Percentiles rank a stretch among this genome's conserved stretches.
phyloP scores from a whole-genome alignment of 1,140 invertebrate species.

The Gryon sp. region DNA sequence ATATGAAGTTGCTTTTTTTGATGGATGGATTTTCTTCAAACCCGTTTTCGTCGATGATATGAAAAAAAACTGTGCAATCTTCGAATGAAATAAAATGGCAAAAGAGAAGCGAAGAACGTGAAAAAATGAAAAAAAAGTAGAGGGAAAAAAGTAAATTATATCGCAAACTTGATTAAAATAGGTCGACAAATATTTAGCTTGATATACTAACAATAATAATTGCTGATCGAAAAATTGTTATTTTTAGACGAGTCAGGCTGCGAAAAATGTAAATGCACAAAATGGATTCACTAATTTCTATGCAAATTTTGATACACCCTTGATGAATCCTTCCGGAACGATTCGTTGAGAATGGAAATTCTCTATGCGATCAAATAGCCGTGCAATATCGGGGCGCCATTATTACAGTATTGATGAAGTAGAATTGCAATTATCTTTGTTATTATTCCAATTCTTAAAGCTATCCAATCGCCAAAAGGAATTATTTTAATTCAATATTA shows the following conservation, averaged over 20 bases:
- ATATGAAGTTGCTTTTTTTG: constrained; percentile 22
- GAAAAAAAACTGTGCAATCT: constrained; percentile 3
- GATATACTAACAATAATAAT: background rate
- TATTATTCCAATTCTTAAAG: constrained; percentile 53
- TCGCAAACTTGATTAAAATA: constrained; percentile 9
- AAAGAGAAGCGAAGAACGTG: no score
- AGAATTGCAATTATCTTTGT: constrained; percentile 52
- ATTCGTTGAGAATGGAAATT: constrained; percentile 58
- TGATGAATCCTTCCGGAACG: constrained; percentile 64
- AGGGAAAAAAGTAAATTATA: background rate
- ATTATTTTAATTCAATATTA: no score
- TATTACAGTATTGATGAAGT: constrained; percentile 50
- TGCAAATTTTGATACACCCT: constrained; percentile 61
- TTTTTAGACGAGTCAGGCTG: constrained; percentile 7
- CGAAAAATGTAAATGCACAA: constrained; percentile 52
- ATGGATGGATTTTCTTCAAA: constrained; percentile 18
- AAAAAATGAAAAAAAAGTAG: background rate
- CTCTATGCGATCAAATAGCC: constrained; percentile 46
- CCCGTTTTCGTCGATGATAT: constrained; percentile 28
- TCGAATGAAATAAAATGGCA: background rate
- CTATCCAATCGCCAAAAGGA: no score
- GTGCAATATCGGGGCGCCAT: constrained; percentile 29
- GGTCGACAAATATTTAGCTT: constrained; percentile 2
- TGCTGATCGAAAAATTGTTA: constrained; percentile 19
- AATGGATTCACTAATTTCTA: constrained; percentile 63